Conservation (phyloP, 1,140 invertebrate genomes). For the Stegodyphus mimosarum region DNA sequence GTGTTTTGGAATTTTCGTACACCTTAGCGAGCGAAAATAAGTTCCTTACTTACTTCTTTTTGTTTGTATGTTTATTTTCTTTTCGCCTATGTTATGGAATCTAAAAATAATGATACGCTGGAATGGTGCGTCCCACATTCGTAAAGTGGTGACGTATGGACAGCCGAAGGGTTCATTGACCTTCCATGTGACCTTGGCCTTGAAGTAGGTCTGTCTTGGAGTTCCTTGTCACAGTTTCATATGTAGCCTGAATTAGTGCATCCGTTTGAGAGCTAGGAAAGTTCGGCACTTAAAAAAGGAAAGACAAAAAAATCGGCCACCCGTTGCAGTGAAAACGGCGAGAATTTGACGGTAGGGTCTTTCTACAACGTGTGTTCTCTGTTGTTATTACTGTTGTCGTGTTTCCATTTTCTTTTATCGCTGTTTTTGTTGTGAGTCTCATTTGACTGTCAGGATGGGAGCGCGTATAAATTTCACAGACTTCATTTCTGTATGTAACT, state of each 20-base stretch:
- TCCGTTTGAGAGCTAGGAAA: slow-evolving; percentile 34
- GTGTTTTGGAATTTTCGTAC: not conserved
- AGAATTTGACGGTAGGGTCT: no score
- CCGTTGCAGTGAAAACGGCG: slow-evolving; percentile 39
- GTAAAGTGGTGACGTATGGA: slow-evolving; percentile 35
- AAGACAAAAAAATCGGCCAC: slow-evolving; percentile 30
- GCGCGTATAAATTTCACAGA: no score
- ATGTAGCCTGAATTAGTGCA: slow-evolving; percentile 24
- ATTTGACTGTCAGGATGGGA: not conserved
- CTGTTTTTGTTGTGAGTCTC: not conserved
- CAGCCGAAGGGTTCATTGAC: slow-evolving; percentile 42
- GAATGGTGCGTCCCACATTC: slow-evolving; percentile 30
- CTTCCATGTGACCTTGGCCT: slow-evolving; percentile 41
- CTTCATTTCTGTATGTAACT: no score
- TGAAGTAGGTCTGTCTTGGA: slow-evolving; percentile 51
- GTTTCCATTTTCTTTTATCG: not conserved
- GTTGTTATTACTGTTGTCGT: not conserved
- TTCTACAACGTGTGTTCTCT: no score
- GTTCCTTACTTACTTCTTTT: not conserved
- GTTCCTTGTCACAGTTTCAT: slow-evolving; percentile 52
- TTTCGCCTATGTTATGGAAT: not conserved
- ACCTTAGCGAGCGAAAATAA: not conserved
- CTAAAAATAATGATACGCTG: slow-evolving; percentile 23
- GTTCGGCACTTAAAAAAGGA: slow-evolving; percentile 22
- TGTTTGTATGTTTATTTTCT: not conserved